These are phyloP conservation scores for Fratercula arctica DNA, from an alignment of 2,797 vertebrate species.

Conservation along the genomic window DNA sequence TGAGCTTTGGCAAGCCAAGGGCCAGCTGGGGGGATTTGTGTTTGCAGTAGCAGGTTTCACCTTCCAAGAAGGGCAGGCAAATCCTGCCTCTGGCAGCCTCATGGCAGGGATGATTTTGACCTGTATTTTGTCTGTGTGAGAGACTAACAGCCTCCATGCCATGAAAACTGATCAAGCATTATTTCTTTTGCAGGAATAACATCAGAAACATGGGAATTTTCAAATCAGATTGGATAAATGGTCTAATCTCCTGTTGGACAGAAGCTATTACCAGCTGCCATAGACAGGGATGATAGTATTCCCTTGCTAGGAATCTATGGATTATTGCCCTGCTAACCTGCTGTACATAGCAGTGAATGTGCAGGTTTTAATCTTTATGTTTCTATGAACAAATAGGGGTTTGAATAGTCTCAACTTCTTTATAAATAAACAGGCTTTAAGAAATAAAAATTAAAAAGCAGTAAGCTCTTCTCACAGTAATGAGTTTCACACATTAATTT, in stretches of 20 bases:
- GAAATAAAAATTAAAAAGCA: not conserved
- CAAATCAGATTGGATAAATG: not conserved
- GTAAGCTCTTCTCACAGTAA: not conserved
- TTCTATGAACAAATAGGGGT: not conserved
- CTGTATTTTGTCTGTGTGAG: not conserved
- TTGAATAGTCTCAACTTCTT: not conserved
- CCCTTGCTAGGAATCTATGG: not conserved
- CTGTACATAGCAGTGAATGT: not conserved
- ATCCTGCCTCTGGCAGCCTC: not conserved
- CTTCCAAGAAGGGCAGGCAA: not conserved
- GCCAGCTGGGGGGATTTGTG: not conserved
- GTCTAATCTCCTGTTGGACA: not conserved
- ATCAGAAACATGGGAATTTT: constrained; percentile 8
- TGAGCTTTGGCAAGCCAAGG: not conserved
- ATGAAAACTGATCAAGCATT: not conserved
- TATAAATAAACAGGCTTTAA: not conserved
- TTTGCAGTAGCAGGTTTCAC: not conserved
- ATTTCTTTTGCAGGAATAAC: not conserved
- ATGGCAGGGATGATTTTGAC: not conserved
- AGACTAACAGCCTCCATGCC: not conserved
- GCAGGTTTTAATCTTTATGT: not conserved
- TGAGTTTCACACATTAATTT: not conserved
- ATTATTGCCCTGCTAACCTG: not conserved
- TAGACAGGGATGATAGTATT: not conserved
- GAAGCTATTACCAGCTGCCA: not conserved